These are phyloP conservation scores for Cherax destructor DNA, from an alignment of 1,140 invertebrate species.

Conservation along the genomic window DNA sequence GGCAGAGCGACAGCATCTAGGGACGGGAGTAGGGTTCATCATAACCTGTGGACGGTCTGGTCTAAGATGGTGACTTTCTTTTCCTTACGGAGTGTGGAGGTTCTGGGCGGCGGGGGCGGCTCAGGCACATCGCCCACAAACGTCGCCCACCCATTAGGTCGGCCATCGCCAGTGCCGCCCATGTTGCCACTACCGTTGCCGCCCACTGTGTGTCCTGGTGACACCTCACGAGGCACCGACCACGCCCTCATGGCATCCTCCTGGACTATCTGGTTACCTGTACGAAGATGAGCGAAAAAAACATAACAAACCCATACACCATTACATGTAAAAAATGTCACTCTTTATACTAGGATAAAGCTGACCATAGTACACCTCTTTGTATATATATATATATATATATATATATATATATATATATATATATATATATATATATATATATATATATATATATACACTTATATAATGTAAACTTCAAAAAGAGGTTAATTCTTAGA, in stretches of 20 bases:
- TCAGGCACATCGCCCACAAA: conserved; percentile 60
- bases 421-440: no score
- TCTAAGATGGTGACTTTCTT: conserved; percentile 66
- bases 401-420: no score
- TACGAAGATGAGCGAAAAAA: background rate
- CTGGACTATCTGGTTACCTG: background rate
- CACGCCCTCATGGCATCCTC: conserved; percentile 13
- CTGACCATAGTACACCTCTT: no score
- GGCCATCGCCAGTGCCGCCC: conserved; percentile 21
- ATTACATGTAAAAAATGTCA: no score
- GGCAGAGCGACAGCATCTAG: background rate
- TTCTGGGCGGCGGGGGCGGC: conserved; percentile 59
- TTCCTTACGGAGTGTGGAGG: conserved; percentile 54
- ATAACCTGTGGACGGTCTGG: conserved; percentile 69
- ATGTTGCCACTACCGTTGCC: background rate
- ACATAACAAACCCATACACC: no score
- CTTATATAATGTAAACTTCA: no score
- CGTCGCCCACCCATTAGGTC: conserved; percentile 61
- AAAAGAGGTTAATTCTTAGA: no score
- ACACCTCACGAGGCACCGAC: conserved; percentile 29
- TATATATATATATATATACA: no score
- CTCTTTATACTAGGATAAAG: no score
- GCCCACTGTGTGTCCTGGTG: background rate
- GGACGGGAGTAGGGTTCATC: conserved; percentile 19
- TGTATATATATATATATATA: no score